Conservation (phyloP, 2,113 vertebrate species). For the Tinamus guttatus region DNA sequence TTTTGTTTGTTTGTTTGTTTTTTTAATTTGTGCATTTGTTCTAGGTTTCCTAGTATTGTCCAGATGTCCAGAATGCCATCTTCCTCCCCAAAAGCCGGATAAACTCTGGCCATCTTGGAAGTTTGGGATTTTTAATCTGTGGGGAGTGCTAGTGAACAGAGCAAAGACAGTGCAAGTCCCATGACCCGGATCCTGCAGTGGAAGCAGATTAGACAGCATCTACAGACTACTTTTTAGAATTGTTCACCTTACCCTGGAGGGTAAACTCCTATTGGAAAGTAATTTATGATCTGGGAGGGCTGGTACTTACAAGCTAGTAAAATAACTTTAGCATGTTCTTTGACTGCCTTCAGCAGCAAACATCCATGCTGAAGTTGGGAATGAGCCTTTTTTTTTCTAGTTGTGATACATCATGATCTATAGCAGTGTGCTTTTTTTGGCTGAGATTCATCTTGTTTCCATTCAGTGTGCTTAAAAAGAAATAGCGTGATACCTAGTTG, state of each 20-base stretch:
- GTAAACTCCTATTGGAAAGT: slow-evolving; percentile 28
- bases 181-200: neutral
- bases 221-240: neutral
- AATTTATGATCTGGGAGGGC: slow-evolving; percentile 36
- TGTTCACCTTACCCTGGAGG: slow-evolving; percentile 18
- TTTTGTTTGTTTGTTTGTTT: neutral
- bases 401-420: neutral
- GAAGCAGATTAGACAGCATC: neutral
- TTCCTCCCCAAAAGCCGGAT: neutral
- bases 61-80: neutral
- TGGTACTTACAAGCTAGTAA: slow-evolving; percentile 54
- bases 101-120: neutral
- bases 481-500: neutral
- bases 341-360: slow-evolving; percentile 42
- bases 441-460: slow-evolving; percentile 34
- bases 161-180: neutral
- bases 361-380: neutral
- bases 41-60: neutral
- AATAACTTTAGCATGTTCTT: slow-evolving; percentile 50
- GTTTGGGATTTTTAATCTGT: neutral
- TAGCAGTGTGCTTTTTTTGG: neutral
- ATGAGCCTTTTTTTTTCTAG: neutral
- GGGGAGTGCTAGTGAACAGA: neutral
- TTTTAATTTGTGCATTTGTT: neutral
- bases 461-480: neutral